Evolutionary conservation across 1,140 invertebrate species (phyloP).

Genomic region (Doryteuthis pealeii): DNA sequence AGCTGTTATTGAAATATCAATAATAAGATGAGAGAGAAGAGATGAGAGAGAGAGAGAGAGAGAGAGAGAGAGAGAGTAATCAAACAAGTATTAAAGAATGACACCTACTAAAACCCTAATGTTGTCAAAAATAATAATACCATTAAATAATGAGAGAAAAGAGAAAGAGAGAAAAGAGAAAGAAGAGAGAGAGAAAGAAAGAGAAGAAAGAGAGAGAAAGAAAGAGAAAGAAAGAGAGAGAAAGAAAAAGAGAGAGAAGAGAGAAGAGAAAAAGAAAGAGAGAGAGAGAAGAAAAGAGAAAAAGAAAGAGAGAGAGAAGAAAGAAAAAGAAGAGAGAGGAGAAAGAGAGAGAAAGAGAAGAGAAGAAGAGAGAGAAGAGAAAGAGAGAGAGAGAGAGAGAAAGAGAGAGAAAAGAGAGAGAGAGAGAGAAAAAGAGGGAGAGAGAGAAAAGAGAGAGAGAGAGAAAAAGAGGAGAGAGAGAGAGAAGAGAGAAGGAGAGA

Average conservation of each 20-base stretch:
- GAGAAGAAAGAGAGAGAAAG: neutral
- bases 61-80: conserved; percentile 17
- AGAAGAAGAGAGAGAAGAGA: neutral
- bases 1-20: no score
- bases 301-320: neutral
- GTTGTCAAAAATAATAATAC: no score
- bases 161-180: conserved; percentile 5
- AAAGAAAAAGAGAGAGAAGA: neutral
- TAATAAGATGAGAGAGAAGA: neutral
- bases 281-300: neutral
- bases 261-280: neutral
- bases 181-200: neutral
- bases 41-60: conserved; percentile 13
- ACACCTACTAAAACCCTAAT: no score
- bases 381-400: neutral
- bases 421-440: conserved; percentile 2
- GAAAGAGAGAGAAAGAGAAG: conserved; percentile 3
- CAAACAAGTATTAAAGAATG: no score
- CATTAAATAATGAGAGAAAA: no score
- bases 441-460: conserved; percentile 10
- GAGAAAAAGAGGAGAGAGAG: neutral
- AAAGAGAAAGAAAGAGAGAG: conserved; percentile 5
- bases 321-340: neutral
- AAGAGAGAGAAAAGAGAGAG: neutral
- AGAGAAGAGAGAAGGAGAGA: neutral